A percentile compares a stretch with the other conserved stretches of the same genome.
These are phyloP conservation scores for Epinephelus fuscoguttatus DNA, from an alignment of 2,113 vertebrate species.

Conservation along the genomic window DNA sequence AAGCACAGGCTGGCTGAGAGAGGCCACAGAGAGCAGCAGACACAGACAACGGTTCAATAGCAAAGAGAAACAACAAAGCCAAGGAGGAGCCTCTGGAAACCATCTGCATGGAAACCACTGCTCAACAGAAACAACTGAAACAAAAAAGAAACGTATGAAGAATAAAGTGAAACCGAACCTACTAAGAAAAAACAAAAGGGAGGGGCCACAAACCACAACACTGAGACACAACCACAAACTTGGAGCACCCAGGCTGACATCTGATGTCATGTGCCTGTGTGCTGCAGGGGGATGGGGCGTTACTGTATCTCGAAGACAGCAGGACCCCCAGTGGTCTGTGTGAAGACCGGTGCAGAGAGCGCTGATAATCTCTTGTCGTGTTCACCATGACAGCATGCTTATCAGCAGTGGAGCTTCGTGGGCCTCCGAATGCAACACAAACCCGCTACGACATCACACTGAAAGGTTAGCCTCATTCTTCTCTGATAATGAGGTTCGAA, in stretches of 20 bases:
- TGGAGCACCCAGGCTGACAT: background rate
- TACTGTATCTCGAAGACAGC: constrained; percentile 69
- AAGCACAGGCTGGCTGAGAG: background rate
- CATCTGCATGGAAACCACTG: constrained; percentile 55
- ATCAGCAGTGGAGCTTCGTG: constrained; percentile 62
- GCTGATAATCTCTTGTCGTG: constrained; percentile 72
- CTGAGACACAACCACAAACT: constrained; percentile 14
- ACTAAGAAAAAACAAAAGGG: background rate
- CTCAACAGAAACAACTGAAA: constrained; percentile 48
- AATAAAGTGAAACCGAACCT: constrained; percentile 7
- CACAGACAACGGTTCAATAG: background rate
- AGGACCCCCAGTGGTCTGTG: constrained; percentile 49
- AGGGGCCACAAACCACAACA: background rate
- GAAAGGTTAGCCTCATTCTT: constrained; percentile 47
- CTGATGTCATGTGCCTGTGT: constrained; percentile 36
- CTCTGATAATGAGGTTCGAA: constrained; percentile 38
- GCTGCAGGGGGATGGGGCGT: constrained; percentile 1
- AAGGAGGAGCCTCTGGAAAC: constrained; percentile 8
- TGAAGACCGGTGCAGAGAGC: constrained; percentile 31
- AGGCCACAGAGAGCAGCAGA: background rate
- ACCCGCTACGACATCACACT: constrained; percentile 36
- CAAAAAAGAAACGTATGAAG: background rate
- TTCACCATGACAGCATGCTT: constrained; percentile 63
- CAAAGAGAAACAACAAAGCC: background rate
- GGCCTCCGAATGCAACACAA: constrained; percentile 35